Evolutionary conservation across 2,888 invertebrate species (phyloP).

Genomic region (Acanthoscelides obtectus): DNA sequence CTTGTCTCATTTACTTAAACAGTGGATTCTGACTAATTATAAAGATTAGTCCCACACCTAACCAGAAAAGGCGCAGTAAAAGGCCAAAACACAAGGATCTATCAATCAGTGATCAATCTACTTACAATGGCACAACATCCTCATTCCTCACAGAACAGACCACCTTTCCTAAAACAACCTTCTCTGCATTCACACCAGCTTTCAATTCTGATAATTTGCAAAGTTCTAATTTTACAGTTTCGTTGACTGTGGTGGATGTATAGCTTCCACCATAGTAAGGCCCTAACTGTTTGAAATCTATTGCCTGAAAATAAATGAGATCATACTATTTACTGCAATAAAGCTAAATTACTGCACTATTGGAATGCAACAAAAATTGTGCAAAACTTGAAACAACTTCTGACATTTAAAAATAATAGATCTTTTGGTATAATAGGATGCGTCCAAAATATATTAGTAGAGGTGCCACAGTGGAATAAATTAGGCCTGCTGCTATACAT

Average conservation of each 20-base stretch:
- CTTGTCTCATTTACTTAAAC: no score
- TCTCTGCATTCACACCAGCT: constrained; percentile 61
- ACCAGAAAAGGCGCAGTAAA: no score
- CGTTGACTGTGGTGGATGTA: constrained; percentile 50
- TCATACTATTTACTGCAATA: background rate
- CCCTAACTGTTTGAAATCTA: constrained; percentile 66
- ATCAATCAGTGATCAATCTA: constrained; percentile 33
- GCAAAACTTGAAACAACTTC: no score
- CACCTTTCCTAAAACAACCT: constrained; percentile 71
- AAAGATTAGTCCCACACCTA: no score
- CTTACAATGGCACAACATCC: constrained; percentile 75
- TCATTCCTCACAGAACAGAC: constrained; percentile 75
- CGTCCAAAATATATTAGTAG: no score
- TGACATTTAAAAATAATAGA: background rate
- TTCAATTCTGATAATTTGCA: constrained; percentile 53
- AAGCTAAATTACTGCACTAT: no score
- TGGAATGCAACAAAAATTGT: no score
- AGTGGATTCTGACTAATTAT: no score
- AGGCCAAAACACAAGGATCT: no score
- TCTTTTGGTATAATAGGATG: no score
- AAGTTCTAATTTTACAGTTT: constrained; percentile 51
- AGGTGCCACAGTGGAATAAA: no score
- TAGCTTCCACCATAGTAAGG: constrained; percentile 63
- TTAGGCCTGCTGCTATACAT: no score
- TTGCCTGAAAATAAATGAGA: constrained; percentile 47